Evolutionary conservation across 2,797 vertebrate genomes (phyloP), one percentile per base, ranked within the genome.

Genomic region (Scleropages formosus): DNA sequence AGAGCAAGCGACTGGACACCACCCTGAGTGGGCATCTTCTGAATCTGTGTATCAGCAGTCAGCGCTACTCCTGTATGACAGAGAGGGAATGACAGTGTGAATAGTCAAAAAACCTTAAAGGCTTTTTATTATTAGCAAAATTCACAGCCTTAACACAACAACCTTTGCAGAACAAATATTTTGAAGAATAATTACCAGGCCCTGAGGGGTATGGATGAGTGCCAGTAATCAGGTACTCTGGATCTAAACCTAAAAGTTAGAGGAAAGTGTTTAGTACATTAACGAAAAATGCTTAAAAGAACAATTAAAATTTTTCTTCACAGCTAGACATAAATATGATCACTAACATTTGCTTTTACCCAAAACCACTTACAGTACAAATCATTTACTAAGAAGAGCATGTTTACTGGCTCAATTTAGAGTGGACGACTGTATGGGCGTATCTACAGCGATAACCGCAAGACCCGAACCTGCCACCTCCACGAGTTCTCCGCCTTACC

Each of bases 201-300:
- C 95, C 98, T 78, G 97, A 93, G 3, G 97, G 98, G 79, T 98
- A 99, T 0, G 96, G 94, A 81, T 99, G 96, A n/a, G 97, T 98
- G 75, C 97, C 98, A 3, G 97, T 95, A 79, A 99, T 93, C 83
- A 98, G 80, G 85, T 99, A 99, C 1, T 99, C 98, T 77, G 95
- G 90, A 66, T 96, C 94, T 80, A 93, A 92, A 13, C 89, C 94
- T 96, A 81, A 63, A 81, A 81, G 47, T 80, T 4, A 11, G 58
- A 22, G 31, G 24, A 59, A 60, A 59, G 6, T 4, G n/a, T 58
- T 4, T n/a, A 6, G 4, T 3, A n/a, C 6, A 39, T 39, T 39
- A 39, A 6, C 2, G 39, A 39, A 6, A 39, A 39, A 39, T 31
- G 39, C 31, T n/a, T n/a, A n/a, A n/a, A n/a, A n/a, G n/a, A n/a